Conservation (phyloP, 2,888 invertebrate species). For the Drosophila testacea region DNA sequence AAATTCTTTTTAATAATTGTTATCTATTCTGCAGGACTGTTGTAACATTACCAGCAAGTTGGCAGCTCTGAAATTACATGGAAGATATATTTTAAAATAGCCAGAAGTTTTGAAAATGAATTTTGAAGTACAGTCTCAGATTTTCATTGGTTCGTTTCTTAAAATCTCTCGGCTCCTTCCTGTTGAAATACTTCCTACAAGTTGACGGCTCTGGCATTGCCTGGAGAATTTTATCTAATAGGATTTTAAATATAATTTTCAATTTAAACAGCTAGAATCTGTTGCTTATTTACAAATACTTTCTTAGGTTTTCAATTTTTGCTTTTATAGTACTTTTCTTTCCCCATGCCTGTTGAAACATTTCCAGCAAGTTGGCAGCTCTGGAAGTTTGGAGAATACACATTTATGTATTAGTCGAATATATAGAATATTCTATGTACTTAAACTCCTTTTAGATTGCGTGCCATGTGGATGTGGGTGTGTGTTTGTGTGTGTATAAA, state of each 20-base stretch:
- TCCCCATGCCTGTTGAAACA: slow-evolving; percentile 4
- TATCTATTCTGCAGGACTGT: no score
- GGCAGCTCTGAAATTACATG: neutral
- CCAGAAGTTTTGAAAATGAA: no score
- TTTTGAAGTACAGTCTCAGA: no score
- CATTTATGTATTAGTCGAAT: slow-evolving; percentile 22
- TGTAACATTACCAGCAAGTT: neutral
- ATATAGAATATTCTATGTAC: slow-evolving; percentile 44
- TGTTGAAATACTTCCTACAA: no score
- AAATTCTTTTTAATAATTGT: no score
- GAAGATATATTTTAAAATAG: no score
- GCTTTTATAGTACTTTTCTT: neutral
- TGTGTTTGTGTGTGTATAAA: slow-evolving; percentile 17
- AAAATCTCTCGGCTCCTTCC: no score
- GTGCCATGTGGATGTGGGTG: slow-evolving; percentile 13
- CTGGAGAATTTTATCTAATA: no score
- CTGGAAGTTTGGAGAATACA: slow-evolving; percentile 16
- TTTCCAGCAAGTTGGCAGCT: slow-evolving; percentile 31
- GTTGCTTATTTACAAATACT: neutral
- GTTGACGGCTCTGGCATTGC: no score
- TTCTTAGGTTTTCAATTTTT: no score
- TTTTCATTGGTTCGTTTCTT: no score
- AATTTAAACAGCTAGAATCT: neutral
- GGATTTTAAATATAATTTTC: no score
- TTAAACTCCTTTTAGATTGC: slow-evolving; percentile 24